phyloP scores from a whole-genome alignment of 2,888 invertebrate species.

The Thera britannica region DNA sequence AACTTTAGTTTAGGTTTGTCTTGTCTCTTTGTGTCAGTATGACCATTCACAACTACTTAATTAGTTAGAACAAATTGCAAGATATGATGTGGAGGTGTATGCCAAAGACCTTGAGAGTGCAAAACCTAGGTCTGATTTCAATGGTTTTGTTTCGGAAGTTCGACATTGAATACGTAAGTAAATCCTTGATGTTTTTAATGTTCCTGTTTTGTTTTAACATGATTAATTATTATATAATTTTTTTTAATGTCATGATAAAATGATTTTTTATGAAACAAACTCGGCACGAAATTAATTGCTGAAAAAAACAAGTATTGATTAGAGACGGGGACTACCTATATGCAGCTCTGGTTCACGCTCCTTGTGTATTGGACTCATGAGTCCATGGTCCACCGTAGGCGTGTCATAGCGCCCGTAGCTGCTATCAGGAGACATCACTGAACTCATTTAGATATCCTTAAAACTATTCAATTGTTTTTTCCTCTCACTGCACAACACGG shows the following conservation, averaged over 20 bases:
- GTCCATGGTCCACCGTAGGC: constrained; percentile 79
- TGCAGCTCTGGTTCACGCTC: constrained; percentile 88
- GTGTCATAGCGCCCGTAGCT: constrained; percentile 84
- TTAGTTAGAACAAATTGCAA: background rate
- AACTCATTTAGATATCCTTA: constrained; percentile 64
- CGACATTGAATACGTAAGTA: no score
- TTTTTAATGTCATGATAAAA: background rate
- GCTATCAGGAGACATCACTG: constrained; percentile 89
- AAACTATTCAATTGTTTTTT: constrained; percentile 64
- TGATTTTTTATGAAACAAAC: background rate
- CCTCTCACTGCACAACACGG: constrained; percentile 78
- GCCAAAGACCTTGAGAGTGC: background rate
- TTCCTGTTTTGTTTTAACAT: background rate
- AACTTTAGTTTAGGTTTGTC: no score
- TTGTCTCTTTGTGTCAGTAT: no score
- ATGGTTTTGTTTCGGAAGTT: background rate
- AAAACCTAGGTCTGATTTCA: background rate
- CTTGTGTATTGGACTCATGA: constrained; percentile 74
- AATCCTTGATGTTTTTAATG: no score
- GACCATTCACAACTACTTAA: background rate
- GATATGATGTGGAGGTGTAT: background rate
- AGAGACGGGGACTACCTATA: constrained; percentile 83
- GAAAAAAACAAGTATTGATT: background rate
- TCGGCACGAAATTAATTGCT: background rate
- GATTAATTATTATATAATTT: background rate